Percentiles rank a stretch among this genome's conserved stretches.
phyloP scores from a whole-genome alignment of 2,888 invertebrate species.

The Drosophila testacea region DNA sequence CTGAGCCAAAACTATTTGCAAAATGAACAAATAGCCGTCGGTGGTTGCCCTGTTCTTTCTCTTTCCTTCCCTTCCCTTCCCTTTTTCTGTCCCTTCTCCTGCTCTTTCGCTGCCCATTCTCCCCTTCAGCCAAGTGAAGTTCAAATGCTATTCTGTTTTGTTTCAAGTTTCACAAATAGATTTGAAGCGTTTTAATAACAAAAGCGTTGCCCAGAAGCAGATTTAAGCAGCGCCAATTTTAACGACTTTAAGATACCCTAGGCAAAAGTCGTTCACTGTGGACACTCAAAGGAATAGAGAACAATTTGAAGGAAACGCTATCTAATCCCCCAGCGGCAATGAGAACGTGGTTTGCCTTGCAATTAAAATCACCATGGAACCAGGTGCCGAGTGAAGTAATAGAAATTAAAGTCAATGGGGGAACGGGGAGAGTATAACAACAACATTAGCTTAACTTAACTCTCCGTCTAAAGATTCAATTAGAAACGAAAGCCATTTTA shows the following conservation, averaged over 20 bases:
- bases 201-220: slow-evolving; percentile 5
- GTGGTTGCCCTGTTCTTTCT: slow-evolving; percentile 1
- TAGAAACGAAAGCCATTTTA: slow-evolving; percentile 79
- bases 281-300: slow-evolving; percentile 5
- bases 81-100: background rate
- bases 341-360: slow-evolving; percentile 56
- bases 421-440: slow-evolving; percentile 2
- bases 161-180: slow-evolving; percentile 27
- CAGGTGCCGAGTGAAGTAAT: slow-evolving; percentile 24
- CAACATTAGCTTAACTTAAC: slow-evolving; percentile 51
- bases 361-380: slow-evolving; percentile 52
- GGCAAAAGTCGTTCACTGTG: background rate
- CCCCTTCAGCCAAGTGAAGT: background rate
- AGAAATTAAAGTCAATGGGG: background rate
- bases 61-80: background rate
- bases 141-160: slow-evolving; percentile 1
- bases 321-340: slow-evolving; percentile 35
- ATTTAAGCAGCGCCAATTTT: slow-evolving; percentile 12
- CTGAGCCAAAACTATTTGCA: slow-evolving; percentile 49
- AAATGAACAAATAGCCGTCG: slow-evolving; percentile 47
- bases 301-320: slow-evolving; percentile 3
- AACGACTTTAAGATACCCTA: slow-evolving; percentile 16
- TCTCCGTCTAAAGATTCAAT: slow-evolving; percentile 72
- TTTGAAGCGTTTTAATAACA: slow-evolving; percentile 28
- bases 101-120: background rate